These are phyloP conservation scores for Falcunculus frontatus DNA, from an alignment of 2,113 vertebrate species.

Conservation along the genomic window DNA sequence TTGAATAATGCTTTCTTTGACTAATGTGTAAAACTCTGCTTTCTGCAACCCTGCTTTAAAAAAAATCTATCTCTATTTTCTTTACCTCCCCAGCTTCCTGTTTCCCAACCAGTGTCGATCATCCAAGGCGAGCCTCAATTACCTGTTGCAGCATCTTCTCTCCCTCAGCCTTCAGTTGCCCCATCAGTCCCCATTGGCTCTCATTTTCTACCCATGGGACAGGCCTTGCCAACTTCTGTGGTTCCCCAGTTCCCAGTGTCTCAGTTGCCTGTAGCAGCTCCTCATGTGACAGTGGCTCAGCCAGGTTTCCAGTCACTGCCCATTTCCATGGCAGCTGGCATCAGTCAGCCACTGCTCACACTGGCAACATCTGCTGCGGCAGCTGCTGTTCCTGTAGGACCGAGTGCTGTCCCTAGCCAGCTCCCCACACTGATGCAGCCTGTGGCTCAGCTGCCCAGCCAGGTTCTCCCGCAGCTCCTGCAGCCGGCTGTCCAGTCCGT, in stretches of 20 bases:
- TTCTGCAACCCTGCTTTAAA: slow-evolving; percentile 71
- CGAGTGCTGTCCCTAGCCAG: slow-evolving; percentile 71
- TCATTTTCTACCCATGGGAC: slow-evolving; percentile 76
- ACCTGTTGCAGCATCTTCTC: slow-evolving; percentile 71
- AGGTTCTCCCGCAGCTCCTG: slow-evolving; percentile 79
- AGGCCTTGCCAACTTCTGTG: slow-evolving; percentile 66
- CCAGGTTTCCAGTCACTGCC: slow-evolving; percentile 75
- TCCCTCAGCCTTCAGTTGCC: slow-evolving; percentile 72
- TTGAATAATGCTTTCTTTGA: slow-evolving; percentile 59
- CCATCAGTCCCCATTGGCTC: slow-evolving; percentile 70
- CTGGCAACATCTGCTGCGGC: slow-evolving; percentile 69
- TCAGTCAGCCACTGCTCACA: slow-evolving; percentile 72
- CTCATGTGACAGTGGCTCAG: slow-evolving; percentile 70
- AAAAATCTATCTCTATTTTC: slow-evolving; percentile 74
- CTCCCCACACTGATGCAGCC: slow-evolving; percentile 75
- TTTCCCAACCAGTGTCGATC: slow-evolving; percentile 75
- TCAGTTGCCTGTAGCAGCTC: slow-evolving; percentile 69
- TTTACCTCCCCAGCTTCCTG: slow-evolving; percentile 83
- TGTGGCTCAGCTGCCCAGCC: slow-evolving; percentile 75
- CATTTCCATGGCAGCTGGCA: slow-evolving; percentile 69
- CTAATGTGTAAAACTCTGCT: slow-evolving; percentile 74
- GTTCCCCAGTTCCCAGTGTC: slow-evolving; percentile 73
- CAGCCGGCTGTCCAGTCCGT: slow-evolving; percentile 78
- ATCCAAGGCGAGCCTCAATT: slow-evolving; percentile 78
- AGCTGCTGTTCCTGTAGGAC: slow-evolving; percentile 61